Conservation (phyloP, 2,797 vertebrate genomes). For the Chloroceryle amazona region DNA sequence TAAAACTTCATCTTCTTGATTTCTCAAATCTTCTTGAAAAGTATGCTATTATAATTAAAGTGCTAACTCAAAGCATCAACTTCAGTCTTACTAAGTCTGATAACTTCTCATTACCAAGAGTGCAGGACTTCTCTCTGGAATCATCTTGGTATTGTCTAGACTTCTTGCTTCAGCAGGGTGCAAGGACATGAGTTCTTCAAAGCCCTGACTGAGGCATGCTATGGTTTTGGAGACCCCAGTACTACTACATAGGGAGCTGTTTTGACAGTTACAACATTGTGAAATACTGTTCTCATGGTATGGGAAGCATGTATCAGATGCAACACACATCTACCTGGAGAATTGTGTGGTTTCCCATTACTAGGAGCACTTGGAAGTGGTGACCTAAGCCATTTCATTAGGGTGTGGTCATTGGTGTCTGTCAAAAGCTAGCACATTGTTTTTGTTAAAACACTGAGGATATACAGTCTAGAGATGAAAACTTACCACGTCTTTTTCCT, state of each 20-base stretch:
- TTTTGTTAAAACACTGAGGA: not conserved
- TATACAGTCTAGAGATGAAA: not conserved
- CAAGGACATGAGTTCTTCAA: not conserved
- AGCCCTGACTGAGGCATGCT: not conserved
- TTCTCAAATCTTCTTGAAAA: not conserved
- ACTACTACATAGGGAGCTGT: accelerated
- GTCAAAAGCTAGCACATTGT: not conserved
- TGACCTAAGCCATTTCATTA: not conserved
- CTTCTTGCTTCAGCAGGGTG: not conserved
- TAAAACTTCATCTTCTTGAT: not conserved
- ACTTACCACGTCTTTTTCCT: not conserved
- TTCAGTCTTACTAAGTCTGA: not conserved
- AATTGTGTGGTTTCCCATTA: not conserved
- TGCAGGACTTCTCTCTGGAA: not conserved
- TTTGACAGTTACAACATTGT: not conserved
- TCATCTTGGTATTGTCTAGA: not conserved
- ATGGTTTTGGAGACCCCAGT: not conserved
- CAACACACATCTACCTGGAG: too few species aligned
- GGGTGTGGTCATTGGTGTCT: not conserved
- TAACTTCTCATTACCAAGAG: not conserved
- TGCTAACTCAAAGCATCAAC: not conserved
- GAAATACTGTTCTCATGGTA: not conserved
- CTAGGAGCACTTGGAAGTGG: not conserved
- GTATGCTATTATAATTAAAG: accelerated
- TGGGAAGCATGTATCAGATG: accelerated